A percentile compares a stretch with the other conserved stretches of the same genome.
Conservation (phyloP, 2,888 invertebrate genomes). For the Aphrophora alni region DNA sequence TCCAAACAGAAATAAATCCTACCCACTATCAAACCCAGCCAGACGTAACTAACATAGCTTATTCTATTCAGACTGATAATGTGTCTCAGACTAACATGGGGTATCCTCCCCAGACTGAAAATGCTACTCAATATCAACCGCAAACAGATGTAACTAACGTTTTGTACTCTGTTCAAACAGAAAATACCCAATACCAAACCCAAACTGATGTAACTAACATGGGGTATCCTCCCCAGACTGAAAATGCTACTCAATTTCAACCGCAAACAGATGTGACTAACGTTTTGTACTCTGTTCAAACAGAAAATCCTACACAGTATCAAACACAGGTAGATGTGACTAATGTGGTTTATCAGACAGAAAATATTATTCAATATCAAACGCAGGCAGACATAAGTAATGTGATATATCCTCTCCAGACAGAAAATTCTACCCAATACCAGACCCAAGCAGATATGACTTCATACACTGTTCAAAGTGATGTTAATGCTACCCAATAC, state of each 20-base stretch:
- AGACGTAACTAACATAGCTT: neutral
- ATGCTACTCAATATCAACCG: neutral
- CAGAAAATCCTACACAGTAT: too few species aligned
- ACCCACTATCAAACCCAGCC: neutral
- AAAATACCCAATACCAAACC: neutral
- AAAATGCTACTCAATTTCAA: neutral
- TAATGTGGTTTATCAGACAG: neutral
- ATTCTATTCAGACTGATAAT: neutral
- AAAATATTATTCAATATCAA: neutral
- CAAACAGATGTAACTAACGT: neutral
- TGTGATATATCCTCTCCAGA: neutral
- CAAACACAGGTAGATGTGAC: neutral
- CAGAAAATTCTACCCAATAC: neutral
- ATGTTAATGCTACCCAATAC: neutral
- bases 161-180: neutral
- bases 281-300: too few species aligned
- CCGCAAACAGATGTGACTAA: too few species aligned
- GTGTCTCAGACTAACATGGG: neutral
- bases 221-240: neutral
- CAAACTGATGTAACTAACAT: neutral
- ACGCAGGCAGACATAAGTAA: neutral
- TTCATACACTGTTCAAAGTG: neutral
- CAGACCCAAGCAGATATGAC: neutral
- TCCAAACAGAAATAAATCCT: neutral
- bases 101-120: neutral